Evolutionary conservation across 2,113 vertebrate species (phyloP), one percentile per base, ranked within the genome.

Genomic region (Anhinga anhinga): DNA sequence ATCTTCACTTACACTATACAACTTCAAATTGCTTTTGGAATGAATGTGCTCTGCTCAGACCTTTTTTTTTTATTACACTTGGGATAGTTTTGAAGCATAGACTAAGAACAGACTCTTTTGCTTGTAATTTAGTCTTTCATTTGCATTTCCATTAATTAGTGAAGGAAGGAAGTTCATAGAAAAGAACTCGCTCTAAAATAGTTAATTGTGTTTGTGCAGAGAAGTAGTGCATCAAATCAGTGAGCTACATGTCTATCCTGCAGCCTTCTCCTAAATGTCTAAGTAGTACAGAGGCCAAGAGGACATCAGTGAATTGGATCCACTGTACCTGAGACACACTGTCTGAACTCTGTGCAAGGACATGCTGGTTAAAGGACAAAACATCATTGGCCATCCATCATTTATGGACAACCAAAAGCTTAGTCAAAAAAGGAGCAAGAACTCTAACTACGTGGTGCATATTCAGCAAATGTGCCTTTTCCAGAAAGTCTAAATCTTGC

Each of bases 111-210:
- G 85, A 95, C 71, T 88, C 77, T 92, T 67, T 86, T 82, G 80
- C 65, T 94, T 96, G 47, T 91, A 95, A 96, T 96, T 96, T 89
- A 95, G 73, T 93, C 91, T 88, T 96, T 92, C 63, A 95, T 97
- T 97, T 97, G 87, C 91, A 93, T 97, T 97, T 84, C 70, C 65
- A 80, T 92, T 97, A 96, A 97, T 96, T 95, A 95, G 32, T 53
- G 38, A 82, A 53, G 38, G 66, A 97, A 96, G 63, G 47, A 81
- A 76, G 62, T 93, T 96, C 83, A 91, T 10, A 84, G 82, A 95
- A 84, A 93, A 92, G 27, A 55, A 73, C 45, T 69, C 70, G 27
- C 59, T 94, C 91, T 94, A 90, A 95, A 96, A 59, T 34, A 86
- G 53, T 91, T 88, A 58, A 65, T 47, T 96, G 45, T 82, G 32